Evolutionary conservation across 2,888 invertebrate species (phyloP).

Genomic region (Ophion slaviceki): DNA sequence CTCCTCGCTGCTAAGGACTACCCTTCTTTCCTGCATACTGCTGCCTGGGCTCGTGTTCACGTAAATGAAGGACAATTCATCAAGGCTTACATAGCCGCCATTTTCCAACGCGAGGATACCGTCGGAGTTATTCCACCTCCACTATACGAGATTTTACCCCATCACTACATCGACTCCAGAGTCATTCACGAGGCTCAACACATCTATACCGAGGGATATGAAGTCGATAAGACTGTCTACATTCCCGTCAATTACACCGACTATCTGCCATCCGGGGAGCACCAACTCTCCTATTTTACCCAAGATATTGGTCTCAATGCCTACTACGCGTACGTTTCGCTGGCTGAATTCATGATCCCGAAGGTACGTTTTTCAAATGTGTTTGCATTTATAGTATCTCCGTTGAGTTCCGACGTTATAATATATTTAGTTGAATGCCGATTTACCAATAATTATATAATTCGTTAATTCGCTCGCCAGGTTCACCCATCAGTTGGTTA

Average conservation of each 20-base stretch:
- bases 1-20: constrained; percentile 90
- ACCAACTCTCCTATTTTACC: constrained; percentile 88
- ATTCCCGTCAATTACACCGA: constrained; percentile 87
- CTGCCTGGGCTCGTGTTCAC: constrained; percentile 88
- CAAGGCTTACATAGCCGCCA: constrained; percentile 86
- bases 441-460: constrained; percentile 72
- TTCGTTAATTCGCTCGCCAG: constrained; percentile 69
- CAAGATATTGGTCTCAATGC: constrained; percentile 89
- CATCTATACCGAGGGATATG: constrained; percentile 72
- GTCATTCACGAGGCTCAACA: constrained; percentile 88
- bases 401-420: neutral
- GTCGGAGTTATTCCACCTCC: constrained; percentile 88
- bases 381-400: neutral
- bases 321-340: constrained; percentile 87
- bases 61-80: constrained; percentile 90
- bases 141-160: constrained; percentile 90
- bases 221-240: constrained; percentile 83
- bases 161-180: constrained; percentile 88
- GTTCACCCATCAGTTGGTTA: constrained; percentile 85
- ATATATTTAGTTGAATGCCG: neutral
- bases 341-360: constrained; percentile 84
- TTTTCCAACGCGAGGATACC: constrained; percentile 87
- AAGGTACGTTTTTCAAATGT: constrained; percentile 66
- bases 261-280: constrained; percentile 84
- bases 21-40: constrained; percentile 88